Evolutionary conservation across 2,888 invertebrate genomes (phyloP), one percentile per base, ranked within the genome.

Genomic region (Nomada goodeniana): DNA sequence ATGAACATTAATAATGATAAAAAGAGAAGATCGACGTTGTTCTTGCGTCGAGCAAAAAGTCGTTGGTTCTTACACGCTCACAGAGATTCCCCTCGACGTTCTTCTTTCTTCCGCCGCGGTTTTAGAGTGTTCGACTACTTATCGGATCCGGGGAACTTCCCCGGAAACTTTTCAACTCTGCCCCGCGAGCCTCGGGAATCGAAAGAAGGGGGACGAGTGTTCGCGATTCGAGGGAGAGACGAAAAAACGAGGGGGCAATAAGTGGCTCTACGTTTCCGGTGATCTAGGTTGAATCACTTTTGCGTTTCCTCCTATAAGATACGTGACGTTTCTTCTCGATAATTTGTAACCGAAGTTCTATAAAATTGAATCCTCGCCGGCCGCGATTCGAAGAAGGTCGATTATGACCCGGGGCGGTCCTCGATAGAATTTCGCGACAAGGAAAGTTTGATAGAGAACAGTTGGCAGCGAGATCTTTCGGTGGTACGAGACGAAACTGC

Each of bases 121-220:
- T 83, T 84, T 74, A 70, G 79, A 83, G 84, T 76, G 72, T 57
- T 69, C 83, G 72, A 72, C 79, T 69, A 79, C 75, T 72, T 80
- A 76, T 73, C 74, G 69, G 60, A 71, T 63, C 84, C 61, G 29
- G 26, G 20, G n/a, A 80, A 84, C 63, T 78, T 76, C 57, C 36
- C 64, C 18, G 20, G 47, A 80, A 84, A 72, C 70, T 80, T 80
- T 67, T 23, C 23, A 68, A 72, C 75, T 72, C 57, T 72, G 44
- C 60, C 68, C 55, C 55, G 52, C 53, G 47, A 65, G 55, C 29
- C 65, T 64, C 57, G 60, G 18, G 64, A 52, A 74, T 26, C 11
- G 20, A 53, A 7, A 9, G 53, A 20, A 53, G 26, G 63, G 15
- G 36, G 36, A 36, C 7, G 36, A 36, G 36, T 36, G 36, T 36